A percentile compares a stretch with the other conserved stretches of the same genome.
Evolutionary conservation across 2,113 vertebrate species (phyloP).

Genomic region (Oncorhynchus tshawytscha): DNA sequence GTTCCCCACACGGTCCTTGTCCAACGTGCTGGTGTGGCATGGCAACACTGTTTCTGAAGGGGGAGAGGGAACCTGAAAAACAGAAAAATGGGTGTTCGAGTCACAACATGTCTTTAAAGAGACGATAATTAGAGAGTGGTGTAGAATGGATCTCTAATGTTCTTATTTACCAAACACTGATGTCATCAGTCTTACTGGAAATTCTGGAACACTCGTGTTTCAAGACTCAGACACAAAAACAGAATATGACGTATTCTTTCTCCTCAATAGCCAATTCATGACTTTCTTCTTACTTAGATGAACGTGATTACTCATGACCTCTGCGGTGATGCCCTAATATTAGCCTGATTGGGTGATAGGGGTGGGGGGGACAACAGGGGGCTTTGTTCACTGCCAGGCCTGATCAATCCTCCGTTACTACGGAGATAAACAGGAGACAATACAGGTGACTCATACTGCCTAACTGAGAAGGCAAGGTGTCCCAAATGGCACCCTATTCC

Average conservation of each 20-base stretch:
- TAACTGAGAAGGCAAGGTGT: conserved; percentile 39
- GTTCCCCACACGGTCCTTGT: conserved; percentile 36
- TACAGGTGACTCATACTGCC: conserved; percentile 74
- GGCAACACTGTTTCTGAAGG: conserved; percentile 44
- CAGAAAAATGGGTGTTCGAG: conserved; percentile 15
- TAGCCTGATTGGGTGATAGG: conserved; percentile 40
- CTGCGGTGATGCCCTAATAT: conserved; percentile 47
- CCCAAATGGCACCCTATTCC: too few species aligned
- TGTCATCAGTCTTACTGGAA: conserved; percentile 6
- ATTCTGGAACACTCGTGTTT: not conserved
- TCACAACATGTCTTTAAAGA: conserved; percentile 16
- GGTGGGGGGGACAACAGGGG: conserved; percentile 13
- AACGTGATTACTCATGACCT: conserved; percentile 29
- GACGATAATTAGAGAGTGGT: conserved; percentile 25
- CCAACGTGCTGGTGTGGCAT: conserved; percentile 50
- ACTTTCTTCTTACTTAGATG: conserved; percentile 62
- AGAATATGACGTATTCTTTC: not conserved
- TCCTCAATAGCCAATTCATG: conserved; percentile 43
- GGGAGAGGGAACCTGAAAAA: conserved; percentile 58
- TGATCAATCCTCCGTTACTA: conserved; percentile 69
- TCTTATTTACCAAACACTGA: not conserved
- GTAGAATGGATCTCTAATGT: not conserved
- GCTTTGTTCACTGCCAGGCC: conserved; percentile 55
- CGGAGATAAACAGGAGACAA: conserved; percentile 57
- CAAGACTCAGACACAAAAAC: conserved; percentile 19